phyloP scores from a whole-genome alignment of 2,113 vertebrate species.

The Apteryx mantelli region DNA sequence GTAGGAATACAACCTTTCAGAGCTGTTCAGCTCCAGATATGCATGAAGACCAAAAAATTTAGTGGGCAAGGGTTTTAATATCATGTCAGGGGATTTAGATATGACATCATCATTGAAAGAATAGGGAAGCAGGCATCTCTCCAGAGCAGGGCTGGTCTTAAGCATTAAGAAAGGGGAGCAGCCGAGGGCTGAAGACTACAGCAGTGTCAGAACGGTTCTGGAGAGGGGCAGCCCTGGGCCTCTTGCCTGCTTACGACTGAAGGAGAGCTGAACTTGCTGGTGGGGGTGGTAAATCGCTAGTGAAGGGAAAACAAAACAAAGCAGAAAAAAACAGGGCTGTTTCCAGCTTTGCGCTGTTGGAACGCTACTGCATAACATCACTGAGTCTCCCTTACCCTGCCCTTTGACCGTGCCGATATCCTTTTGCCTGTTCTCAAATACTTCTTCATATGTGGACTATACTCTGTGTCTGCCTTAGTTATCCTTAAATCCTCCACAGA shows the following conservation, averaged over 20 bases:
- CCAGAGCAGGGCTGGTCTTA: neutral
- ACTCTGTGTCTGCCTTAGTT: neutral
- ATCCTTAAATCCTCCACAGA: neutral
- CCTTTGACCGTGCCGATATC: neutral
- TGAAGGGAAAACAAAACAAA: neutral
- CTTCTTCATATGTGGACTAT: neutral
- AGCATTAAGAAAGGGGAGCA: neutral
- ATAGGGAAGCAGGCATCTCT: neutral
- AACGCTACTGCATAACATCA: too few relatives aligned
- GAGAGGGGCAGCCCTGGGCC: rapidly evolving
- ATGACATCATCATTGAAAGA: neutral
- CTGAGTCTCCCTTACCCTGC: neutral
- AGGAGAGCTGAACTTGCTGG: neutral
- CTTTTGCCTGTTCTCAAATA: neutral
- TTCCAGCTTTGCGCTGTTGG: neutral
- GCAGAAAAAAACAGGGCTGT: neutral
- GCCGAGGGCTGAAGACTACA: neutral
- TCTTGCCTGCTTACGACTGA: neutral
- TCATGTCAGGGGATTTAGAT: neutral
- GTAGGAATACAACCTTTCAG: neutral
- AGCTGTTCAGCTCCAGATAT: neutral
- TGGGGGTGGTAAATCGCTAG: neutral
- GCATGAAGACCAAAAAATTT: neutral
- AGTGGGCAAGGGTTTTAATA: neutral
- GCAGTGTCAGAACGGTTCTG: neutral